These are phyloP conservation scores for Habropoda laboriosa DNA, from an alignment of 1,140 invertebrate genomes.

Conservation along the genomic window DNA sequence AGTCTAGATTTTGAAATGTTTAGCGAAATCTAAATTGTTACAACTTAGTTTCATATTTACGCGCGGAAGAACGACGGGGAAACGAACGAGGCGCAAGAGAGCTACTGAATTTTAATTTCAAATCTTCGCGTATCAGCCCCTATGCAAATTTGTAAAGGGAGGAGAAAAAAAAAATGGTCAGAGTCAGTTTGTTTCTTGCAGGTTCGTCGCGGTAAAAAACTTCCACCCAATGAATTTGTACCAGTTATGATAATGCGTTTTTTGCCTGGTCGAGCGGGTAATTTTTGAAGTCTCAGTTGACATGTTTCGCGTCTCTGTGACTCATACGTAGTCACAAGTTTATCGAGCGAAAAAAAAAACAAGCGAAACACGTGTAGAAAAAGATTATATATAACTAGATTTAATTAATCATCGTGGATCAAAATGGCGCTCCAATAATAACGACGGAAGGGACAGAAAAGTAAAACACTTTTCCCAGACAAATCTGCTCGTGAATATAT, in stretches of 20 bases:
- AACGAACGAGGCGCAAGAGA: not conserved
- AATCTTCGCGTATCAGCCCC: not conserved
- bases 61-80: not conserved
- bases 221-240: conserved; percentile 14
- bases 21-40: no score
- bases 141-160: conserved; percentile 15
- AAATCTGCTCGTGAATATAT: no score
- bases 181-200: not conserved
- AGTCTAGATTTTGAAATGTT: no score
- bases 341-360: conserved; percentile 9
- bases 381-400: not conserved
- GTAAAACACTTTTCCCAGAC: no score
- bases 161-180: not conserved
- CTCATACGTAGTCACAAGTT: conserved; percentile 7
- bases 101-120: not conserved
- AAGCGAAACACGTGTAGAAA: not conserved
- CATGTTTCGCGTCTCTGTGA: conserved; percentile 9
- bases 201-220: not conserved
- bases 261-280: not conserved
- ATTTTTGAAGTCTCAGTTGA: conserved; percentile 16
- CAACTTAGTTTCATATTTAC: no score
- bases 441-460: not conserved
- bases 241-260: conserved; percentile 31
- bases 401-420: conserved; percentile 3
- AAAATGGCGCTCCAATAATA: not conserved